Percentiles rank a stretch among this genome's conserved stretches.
These are phyloP conservation scores for Urosaurus nigricauda DNA, from an alignment of 2,797 vertebrate species.

Conservation along the genomic window DNA sequence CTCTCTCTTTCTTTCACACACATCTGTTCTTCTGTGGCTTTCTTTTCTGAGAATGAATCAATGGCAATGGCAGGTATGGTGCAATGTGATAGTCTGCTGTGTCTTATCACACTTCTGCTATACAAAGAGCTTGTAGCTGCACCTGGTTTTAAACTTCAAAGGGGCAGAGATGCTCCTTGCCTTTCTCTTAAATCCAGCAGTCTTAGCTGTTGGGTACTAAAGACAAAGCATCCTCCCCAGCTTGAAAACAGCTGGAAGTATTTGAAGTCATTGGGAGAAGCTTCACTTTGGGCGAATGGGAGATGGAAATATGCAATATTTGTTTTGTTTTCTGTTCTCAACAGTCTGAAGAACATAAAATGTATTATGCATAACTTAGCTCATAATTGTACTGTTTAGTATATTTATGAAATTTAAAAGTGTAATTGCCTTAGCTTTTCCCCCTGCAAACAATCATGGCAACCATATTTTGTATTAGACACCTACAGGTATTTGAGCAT, in stretches of 20 bases:
- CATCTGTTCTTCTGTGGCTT: too few species aligned
- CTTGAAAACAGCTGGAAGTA: background rate
- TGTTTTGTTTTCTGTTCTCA: background rate
- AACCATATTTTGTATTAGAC: background rate
- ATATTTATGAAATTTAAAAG: conserved; percentile 34
- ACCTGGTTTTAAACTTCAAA: too few species aligned
- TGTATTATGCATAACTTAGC: conserved; percentile 27
- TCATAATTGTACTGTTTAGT: conserved; percentile 19
- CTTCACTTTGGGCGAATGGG: background rate
- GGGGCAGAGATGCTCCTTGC: too few species aligned
- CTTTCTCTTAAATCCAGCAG: background rate
- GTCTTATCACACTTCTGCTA: too few species aligned
- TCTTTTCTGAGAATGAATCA: too few species aligned
- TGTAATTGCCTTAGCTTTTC: conserved; percentile 20
- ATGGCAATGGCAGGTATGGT: too few species aligned
- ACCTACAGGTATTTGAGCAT: background rate
- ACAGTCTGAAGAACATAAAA: background rate
- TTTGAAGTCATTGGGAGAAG: background rate
- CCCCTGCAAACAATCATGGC: conserved; percentile 3
- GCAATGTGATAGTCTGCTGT: too few species aligned
- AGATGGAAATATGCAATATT: background rate
- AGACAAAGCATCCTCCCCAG: background rate
- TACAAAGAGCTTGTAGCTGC: too few species aligned
- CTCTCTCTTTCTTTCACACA: too few species aligned
- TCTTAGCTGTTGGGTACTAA: too few species aligned